phyloP scores from a whole-genome alignment of 2,113 vertebrate genomes.

The Sula dactylatra region DNA sequence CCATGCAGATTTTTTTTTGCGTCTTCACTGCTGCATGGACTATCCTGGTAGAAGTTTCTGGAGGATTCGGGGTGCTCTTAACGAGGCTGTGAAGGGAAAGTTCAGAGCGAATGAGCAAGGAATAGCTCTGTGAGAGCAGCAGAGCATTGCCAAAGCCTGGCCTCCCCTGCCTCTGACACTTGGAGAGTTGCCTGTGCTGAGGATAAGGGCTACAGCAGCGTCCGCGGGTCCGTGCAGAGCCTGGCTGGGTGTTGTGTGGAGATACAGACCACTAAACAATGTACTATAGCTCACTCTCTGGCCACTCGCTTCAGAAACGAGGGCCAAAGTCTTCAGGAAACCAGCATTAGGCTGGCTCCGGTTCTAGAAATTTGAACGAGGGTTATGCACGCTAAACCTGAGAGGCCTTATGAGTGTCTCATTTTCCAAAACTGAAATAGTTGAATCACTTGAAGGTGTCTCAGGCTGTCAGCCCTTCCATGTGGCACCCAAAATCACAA shows the following conservation, averaged over 20 bases:
- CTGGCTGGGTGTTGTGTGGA: background rate
- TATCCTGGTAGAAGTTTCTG: background rate
- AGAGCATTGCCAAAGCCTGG: background rate
- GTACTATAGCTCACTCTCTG: background rate
- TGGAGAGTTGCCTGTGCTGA: background rate
- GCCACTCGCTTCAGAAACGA: background rate
- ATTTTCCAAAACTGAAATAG: background rate
- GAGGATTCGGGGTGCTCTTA: background rate
- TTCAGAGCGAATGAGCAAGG: background rate
- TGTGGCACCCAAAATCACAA: background rate
- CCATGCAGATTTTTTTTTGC: background rate
- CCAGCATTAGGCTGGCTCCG: background rate
- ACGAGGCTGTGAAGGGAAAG: background rate
- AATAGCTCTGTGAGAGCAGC: background rate
- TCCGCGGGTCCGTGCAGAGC: accelerated
- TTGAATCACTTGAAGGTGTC: background rate
- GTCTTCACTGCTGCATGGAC: accelerated
- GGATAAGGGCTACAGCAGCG: background rate
- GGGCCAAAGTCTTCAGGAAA: background rate
- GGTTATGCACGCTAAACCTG: background rate
- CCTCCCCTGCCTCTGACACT: background rate
- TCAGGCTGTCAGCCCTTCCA: background rate
- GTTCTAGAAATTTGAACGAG: background rate
- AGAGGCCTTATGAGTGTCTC: background rate
- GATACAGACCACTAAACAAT: no score